A percentile compares a stretch with the other conserved stretches of the same genome.
These are phyloP conservation scores for Atopsyche davidsoni DNA, from an alignment of 1,140 invertebrate genomes.

Conservation along the genomic window DNA sequence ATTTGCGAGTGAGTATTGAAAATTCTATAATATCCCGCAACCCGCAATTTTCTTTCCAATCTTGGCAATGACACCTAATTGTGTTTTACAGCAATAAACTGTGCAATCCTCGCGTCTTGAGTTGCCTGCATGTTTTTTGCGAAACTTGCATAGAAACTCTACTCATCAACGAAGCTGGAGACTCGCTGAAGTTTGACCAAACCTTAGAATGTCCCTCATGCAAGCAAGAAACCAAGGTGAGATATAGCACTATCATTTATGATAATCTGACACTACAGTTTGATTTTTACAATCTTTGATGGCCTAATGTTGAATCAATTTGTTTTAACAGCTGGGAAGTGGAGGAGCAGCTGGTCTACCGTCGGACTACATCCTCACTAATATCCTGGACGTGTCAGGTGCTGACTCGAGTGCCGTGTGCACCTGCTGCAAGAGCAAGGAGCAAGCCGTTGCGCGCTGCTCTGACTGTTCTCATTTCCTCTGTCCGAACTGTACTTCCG, in stretches of 20 bases:
- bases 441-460: constrained; percentile 85
- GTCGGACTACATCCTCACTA: constrained; percentile 77
- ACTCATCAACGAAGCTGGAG: constrained; percentile 61
- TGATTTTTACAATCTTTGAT: neutral
- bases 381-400: constrained; percentile 77
- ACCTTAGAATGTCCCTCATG: constrained; percentile 69
- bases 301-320: neutral
- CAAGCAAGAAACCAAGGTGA: constrained; percentile 73
- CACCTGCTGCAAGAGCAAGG: constrained; percentile 83
- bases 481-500: constrained; percentile 87
- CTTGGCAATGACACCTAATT: too few species aligned
- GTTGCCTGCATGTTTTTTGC: constrained; percentile 91
- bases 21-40: neutral
- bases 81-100: constrained; percentile 62
- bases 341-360: constrained; percentile 70
- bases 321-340: constrained; percentile 23
- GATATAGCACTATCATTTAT: too few species aligned
- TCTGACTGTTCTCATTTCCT: constrained; percentile 90
- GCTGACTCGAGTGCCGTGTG: constrained; percentile 73
- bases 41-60: too few species aligned
- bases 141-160: constrained; percentile 79
- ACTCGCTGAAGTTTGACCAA: constrained; percentile 52
- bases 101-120: constrained; percentile 74
- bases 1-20: constrained; percentile 47
- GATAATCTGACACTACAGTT: too few species aligned